phyloP scores from a whole-genome alignment of 2,113 vertebrate genomes.

The Nothocercus julius region DNA sequence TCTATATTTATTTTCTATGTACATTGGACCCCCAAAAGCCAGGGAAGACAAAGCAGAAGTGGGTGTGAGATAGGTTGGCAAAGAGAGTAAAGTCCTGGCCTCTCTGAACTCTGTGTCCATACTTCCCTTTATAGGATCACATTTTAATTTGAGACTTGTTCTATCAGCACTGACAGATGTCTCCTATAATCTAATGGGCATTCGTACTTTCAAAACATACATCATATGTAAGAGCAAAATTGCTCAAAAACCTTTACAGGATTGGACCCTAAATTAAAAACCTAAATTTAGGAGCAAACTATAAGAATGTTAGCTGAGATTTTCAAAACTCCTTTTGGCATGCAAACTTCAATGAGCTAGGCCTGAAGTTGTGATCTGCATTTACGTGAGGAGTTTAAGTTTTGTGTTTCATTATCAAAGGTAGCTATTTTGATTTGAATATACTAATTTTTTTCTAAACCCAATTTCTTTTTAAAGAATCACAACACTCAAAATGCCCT shows the following conservation, averaged over 20 bases:
- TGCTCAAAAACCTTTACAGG: not conserved
- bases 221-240: not conserved
- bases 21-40: fast-evolving
- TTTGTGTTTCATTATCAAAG: not conserved
- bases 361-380: not conserved
- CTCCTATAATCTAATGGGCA: too few species aligned
- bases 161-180: not conserved
- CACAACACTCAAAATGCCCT: not conserved
- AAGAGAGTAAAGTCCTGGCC: not conserved
- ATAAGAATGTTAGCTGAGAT: not conserved
- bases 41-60: not conserved
- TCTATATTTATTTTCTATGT: not conserved
- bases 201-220: too few species aligned
- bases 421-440: not conserved
- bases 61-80: not conserved
- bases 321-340: not conserved
- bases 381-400: not conserved
- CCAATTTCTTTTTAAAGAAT: not conserved
- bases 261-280: not conserved
- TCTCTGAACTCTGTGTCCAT: not conserved
- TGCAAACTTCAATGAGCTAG: not conserved
- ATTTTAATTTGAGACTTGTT: not conserved
- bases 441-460: not conserved
- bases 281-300: not conserved
- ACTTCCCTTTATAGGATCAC: not conserved